These are phyloP conservation scores for Corynorhinus townsendii DNA, from an alignment of 2,113 vertebrate species.

Conservation along the genomic window DNA sequence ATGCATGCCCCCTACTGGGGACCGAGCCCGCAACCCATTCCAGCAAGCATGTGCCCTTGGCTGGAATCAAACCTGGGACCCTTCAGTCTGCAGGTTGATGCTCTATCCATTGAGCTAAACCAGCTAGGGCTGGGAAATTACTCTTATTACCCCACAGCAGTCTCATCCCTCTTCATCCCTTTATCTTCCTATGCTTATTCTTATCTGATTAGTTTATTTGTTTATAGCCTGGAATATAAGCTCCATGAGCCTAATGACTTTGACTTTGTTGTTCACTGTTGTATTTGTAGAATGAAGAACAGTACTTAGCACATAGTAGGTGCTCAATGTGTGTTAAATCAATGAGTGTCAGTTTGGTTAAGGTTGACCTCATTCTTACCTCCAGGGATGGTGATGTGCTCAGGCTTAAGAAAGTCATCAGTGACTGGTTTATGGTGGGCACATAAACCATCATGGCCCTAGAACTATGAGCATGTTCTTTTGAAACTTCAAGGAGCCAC, in stretches of 20 bases:
- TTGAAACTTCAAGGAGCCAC: neutral
- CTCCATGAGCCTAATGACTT: neutral
- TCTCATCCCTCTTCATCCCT: neutral
- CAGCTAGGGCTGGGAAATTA: neutral
- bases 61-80: too few relatives aligned
- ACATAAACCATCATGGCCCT: neutral
- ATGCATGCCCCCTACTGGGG: too few relatives aligned
- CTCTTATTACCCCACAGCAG: neutral
- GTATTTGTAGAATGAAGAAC: neutral
- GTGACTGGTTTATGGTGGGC: neutral
- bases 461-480: neutral
- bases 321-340: neutral
- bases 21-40: too few relatives aligned
- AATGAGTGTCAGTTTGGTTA: neutral
- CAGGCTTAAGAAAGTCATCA: neutral
- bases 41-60: too few relatives aligned
- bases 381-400: neutral
- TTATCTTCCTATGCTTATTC: neutral
- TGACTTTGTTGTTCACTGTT: neutral
- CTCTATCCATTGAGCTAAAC: too few relatives aligned
- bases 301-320: neutral
- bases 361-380: neutral
- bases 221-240: neutral
- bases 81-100: too few relatives aligned
- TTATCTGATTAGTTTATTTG: neutral